Conservation (phyloP, 2,888 invertebrate species). For the Meliscaeva auricollis region DNA sequence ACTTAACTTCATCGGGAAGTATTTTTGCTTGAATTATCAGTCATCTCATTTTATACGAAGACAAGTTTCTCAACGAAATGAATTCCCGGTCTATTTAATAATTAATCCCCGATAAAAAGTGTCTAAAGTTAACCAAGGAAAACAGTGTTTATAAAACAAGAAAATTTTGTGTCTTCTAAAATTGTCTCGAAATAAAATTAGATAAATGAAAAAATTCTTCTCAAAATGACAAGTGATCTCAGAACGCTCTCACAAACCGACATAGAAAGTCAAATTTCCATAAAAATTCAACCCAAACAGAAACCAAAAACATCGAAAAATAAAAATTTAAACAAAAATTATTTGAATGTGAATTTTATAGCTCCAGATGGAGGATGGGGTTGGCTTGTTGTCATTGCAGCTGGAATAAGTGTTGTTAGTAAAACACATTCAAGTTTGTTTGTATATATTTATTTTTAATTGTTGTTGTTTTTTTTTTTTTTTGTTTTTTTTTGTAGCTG, state of each 20-base stretch:
- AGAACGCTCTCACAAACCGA: background rate
- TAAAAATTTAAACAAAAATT: conserved; percentile 82
- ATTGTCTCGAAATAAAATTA: background rate
- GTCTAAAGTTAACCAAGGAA: no score
- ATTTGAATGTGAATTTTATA: conserved; percentile 86
- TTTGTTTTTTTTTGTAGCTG: conserved; percentile 84
- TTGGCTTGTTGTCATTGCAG: conserved; percentile 89
- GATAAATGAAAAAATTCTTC: background rate
- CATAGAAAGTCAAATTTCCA: background rate
- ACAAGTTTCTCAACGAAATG: no score
- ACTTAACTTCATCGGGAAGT: no score
- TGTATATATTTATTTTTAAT: background rate
- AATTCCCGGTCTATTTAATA: no score
- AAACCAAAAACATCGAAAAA: conserved; percentile 60
- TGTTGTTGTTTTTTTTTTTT: conserved; percentile 79
- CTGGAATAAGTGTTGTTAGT: conserved; percentile 90
- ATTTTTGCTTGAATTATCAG: no score
- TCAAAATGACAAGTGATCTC: conserved; percentile 8
- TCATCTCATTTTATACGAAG: no score
- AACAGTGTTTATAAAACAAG: no score
- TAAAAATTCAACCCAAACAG: background rate
- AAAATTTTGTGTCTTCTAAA: no score
- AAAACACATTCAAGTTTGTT: background rate
- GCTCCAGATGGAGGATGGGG: conserved; percentile 91
- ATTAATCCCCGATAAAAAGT: no score